Evolutionary conservation across 2,888 invertebrate species (phyloP).

Genomic region (Stenodera caucasica): DNA sequence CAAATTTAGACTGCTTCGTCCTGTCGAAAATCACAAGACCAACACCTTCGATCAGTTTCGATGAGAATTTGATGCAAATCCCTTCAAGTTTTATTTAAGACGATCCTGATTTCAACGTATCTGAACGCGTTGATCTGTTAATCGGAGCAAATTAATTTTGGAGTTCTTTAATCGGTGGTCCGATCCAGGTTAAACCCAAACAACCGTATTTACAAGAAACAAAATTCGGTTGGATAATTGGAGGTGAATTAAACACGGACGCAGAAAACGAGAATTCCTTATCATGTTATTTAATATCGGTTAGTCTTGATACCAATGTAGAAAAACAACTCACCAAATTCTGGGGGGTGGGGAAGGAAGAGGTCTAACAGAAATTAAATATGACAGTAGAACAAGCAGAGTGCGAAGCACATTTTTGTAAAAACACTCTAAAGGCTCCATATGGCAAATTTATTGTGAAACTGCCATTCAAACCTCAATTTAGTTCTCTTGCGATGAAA

Average conservation of each 20-base stretch:
- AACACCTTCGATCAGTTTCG: not conserved
- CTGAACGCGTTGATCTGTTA: not conserved
- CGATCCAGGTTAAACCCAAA: not conserved
- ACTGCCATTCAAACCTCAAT: not conserved
- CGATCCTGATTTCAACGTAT: not conserved
- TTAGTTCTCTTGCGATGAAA: not conserved
- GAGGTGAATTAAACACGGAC: slow-evolving; percentile 1
- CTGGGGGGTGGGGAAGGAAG: not conserved
- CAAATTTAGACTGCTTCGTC: not conserved
- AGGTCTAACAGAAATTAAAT: not conserved
- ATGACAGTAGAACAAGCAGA: not conserved
- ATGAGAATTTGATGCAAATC: not conserved
- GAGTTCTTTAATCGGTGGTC: not conserved
- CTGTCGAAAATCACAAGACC: not conserved
- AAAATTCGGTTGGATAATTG: not conserved
- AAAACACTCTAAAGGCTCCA: not conserved
- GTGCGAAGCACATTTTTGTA: not conserved
- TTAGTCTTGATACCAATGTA: not conserved
- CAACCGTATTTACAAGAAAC: not conserved
- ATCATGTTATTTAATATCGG: not conserved
- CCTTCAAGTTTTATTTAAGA: not conserved
- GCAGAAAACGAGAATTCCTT: not conserved
- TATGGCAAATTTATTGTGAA: not conserved
- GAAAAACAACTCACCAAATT: not conserved
- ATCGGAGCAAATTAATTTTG: not conserved